Base-by-base conservation (phyloP, 2,113 vertebrate genomes). In the Podilymbus podiceps region DNA sequence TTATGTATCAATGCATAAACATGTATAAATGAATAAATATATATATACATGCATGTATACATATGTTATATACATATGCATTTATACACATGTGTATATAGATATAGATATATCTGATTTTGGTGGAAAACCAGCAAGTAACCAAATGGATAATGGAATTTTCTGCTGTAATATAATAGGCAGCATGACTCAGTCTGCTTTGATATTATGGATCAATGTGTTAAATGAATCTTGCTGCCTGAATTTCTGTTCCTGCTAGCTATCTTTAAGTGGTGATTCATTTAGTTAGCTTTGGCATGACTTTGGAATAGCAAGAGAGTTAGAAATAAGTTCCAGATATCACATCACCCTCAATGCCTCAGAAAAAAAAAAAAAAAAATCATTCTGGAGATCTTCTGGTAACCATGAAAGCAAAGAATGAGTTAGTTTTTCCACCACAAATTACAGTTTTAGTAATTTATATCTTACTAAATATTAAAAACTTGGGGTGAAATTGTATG, bases 161-260 rank as follows among this genome's bases (percentile, higher is more conserved):
- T 90, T 83, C 79, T 62, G 4, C 38, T 66, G 19, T 69, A 92
- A 85, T 83, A n/a, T 78, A 85, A 62, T 62, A 92, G 62, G 69
- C 88, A 90, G 59, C 76, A 74, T 71, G 90, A 95, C 47, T 93
- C 78, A 85, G 75, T 58, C 68, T 84, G 72, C 76, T 88, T 74
- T 3, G 3, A 28, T 71, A 23, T 71, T 84, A 84, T 47, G 47
- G 83, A 95, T 96, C 90, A 86, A 81, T 84, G 76, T 88, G 79
- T 84, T 90, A 93, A 96, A 95, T 77, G 30, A 88, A 73, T 95
- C 75, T 89, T 76, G 55, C 25, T 89, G 71, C 59, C 59, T 83
- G 68, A 88, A 62, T 77, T 95, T 83, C 55, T 92, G 19, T 85
- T 95, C 58, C 75, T 92, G 55, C 28, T 68, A 88, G 47, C 79